Evolutionary conservation across 1,140 invertebrate genomes (phyloP).

Genomic region (Hyphantria cunea): DNA sequence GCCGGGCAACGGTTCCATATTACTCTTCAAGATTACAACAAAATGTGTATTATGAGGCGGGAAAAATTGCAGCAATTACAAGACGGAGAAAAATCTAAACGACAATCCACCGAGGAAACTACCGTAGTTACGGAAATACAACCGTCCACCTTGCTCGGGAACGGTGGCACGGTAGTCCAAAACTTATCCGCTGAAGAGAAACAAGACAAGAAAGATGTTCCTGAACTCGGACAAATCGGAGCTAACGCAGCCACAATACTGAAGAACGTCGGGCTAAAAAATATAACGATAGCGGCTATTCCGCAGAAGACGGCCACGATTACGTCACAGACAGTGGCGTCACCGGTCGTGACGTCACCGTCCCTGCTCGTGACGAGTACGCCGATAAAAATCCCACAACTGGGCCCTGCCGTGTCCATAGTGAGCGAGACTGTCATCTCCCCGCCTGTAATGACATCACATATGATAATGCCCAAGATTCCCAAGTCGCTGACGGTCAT

Average conservation of each 20-base stretch:
- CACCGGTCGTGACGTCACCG: constrained; percentile 44
- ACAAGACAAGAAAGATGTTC: constrained; percentile 44
- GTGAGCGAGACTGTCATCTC: constrained; percentile 48
- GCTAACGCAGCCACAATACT: constrained; percentile 68
- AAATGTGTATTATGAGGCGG: constrained; percentile 85
- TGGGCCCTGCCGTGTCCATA: constrained; percentile 56
- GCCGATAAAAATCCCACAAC: constrained; percentile 54
- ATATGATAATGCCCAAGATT: constrained; percentile 85
- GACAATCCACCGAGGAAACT: constrained; percentile 43
- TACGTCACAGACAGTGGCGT: constrained; percentile 51
- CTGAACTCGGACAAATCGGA: constrained; percentile 49
- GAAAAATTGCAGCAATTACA: constrained; percentile 84
- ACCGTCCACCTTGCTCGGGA: constrained; percentile 55
- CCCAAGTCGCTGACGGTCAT: constrained; percentile 86
- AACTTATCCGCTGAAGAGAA: constrained; percentile 38
- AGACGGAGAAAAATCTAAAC: constrained; percentile 68
- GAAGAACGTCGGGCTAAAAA: constrained; percentile 76
- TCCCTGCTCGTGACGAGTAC: constrained; percentile 48
- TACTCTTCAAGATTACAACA: constrained; percentile 86
- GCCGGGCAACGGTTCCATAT: constrained; percentile 86
- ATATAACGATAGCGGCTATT: constrained; percentile 78
- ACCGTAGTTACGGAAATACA: constrained; percentile 63
- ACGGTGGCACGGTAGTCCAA: constrained; percentile 58
- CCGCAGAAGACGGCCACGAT: constrained; percentile 62
- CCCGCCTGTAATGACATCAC: constrained; percentile 34